Percentiles rank a stretch among this genome's conserved stretches.
phyloP scores from a whole-genome alignment of 2,888 invertebrate genomes.

The Clunio marinus region DNA sequence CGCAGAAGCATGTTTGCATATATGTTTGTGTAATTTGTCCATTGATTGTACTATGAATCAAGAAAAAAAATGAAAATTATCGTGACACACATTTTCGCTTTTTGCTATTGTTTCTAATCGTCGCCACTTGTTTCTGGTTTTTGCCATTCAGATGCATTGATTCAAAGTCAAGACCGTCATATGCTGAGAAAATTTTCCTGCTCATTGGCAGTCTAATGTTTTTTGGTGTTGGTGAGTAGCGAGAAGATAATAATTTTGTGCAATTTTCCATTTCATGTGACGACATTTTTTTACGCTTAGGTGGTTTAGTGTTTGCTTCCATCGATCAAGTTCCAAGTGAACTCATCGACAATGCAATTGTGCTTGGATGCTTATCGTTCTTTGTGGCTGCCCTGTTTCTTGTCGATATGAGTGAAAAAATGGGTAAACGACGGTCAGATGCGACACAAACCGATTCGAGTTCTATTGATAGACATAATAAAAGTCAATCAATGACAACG shows the following conservation, averaged over 20 bases:
- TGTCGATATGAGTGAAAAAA: slow-evolving; percentile 42
- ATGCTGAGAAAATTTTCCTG: slow-evolving; percentile 42
- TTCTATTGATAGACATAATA: slow-evolving; percentile 28
- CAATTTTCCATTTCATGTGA: not conserved
- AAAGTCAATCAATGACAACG: not conserved
- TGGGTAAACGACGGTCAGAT: slow-evolving; percentile 36
- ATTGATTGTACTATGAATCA: slow-evolving; percentile 12
- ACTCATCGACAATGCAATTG: slow-evolving; percentile 42
- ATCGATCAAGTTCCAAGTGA: slow-evolving; percentile 42
- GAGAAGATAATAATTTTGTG: not conserved
- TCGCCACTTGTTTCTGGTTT: not conserved
- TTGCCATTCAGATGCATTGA: slow-evolving; percentile 42
- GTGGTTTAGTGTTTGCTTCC: slow-evolving; percentile 42
- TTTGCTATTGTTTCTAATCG: slow-evolving; percentile 32
- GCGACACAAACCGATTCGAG: slow-evolving; percentile 42
- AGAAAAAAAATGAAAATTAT: slow-evolving; percentile 25
- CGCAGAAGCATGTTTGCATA: not conserved
- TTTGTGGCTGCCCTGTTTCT: slow-evolving; percentile 42
- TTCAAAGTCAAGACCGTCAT: slow-evolving; percentile 41
- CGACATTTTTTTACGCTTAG: slow-evolving; percentile 37
- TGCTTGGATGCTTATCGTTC: slow-evolving; percentile 42
- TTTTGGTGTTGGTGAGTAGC: slow-evolving; percentile 42
- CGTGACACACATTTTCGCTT: slow-evolving; percentile 36
- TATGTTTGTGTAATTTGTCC: not conserved
- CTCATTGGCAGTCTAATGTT: slow-evolving; percentile 42